Evolutionary conservation across 2,113 vertebrate species (phyloP).

Genomic region (Eulacestoma nigropectus): DNA sequence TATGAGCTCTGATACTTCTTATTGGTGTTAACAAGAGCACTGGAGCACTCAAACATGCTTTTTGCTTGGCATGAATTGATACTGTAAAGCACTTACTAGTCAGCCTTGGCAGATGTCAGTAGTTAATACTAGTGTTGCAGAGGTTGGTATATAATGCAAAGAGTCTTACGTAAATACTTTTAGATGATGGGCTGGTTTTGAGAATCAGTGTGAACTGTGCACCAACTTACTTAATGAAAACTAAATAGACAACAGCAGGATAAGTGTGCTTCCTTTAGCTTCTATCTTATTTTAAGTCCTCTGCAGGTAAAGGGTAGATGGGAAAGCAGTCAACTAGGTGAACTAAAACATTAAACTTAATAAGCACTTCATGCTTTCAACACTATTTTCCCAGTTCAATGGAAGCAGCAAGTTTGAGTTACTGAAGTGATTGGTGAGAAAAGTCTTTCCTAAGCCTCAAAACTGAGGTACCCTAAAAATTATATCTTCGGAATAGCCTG

Average conservation of each 20-base stretch:
- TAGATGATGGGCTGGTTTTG: slow-evolving; percentile 72
- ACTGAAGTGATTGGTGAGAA: background rate
- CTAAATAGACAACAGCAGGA: slow-evolving; percentile 64
- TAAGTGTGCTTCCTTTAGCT: slow-evolving; percentile 65
- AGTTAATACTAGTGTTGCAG: slow-evolving; percentile 77
- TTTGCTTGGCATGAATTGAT: slow-evolving; percentile 80
- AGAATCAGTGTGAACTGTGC: slow-evolving; percentile 52
- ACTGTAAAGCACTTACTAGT: slow-evolving; percentile 79
- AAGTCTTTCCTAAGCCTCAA: background rate
- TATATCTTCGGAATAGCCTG: background rate
- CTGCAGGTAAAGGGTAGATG: slow-evolving; percentile 60
- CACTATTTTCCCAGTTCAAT: slow-evolving; percentile 18
- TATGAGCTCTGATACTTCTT: slow-evolving; percentile 79
- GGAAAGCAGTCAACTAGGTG: slow-evolving; percentile 64
- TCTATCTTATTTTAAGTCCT: slow-evolving; percentile 52
- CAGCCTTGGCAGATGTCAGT: slow-evolving; percentile 83
- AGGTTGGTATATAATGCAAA: slow-evolving; percentile 75
- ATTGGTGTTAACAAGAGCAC: slow-evolving; percentile 75
- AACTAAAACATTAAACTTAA: slow-evolving; percentile 40
- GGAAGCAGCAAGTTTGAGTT: slow-evolving; percentile 3
- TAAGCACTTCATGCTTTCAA: slow-evolving; percentile 38
- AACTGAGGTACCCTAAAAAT: background rate
- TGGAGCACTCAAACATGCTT: slow-evolving; percentile 78
- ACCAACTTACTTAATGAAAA: slow-evolving; percentile 69
- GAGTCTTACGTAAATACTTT: slow-evolving; percentile 79